Evolutionary conservation across 2,888 invertebrate species (phyloP).

Genomic region (Metellina segmentata): DNA sequence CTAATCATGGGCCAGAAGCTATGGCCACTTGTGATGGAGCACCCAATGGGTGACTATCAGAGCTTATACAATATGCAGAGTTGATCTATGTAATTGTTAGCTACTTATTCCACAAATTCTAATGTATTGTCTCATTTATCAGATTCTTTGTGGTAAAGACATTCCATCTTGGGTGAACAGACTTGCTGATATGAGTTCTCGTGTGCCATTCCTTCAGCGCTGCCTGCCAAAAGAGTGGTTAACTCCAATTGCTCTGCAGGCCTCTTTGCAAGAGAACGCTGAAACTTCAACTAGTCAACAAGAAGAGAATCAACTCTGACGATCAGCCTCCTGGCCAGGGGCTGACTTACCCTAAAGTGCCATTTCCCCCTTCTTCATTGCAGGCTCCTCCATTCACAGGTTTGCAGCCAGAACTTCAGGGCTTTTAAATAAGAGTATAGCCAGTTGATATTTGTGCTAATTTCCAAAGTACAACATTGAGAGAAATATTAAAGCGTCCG

Average conservation of each 20-base stretch:
- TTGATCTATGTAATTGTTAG: no score
- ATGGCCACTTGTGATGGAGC: no score
- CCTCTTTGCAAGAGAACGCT: constrained; percentile 82
- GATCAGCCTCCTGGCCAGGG: constrained; percentile 73
- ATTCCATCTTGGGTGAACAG: constrained; percentile 99
- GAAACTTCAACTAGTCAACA: constrained; percentile 64
- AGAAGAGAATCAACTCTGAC: constrained; percentile 71
- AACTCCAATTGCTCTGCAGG: constrained; percentile 96
- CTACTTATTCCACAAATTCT: no score
- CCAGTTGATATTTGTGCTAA: background rate
- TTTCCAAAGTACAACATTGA: constrained; percentile 13
- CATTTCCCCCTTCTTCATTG: constrained; percentile 39
- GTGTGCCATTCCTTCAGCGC: constrained; percentile 98
- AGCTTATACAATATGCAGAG: no score
- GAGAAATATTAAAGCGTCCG: background rate
- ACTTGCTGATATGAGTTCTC: constrained; percentile 97
- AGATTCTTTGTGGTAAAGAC: constrained; percentile 97
- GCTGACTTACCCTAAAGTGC: constrained; percentile 72
- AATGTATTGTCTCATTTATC: constrained; percentile 69
- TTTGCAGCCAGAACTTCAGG: constrained; percentile 21
- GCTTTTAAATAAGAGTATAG: background rate
- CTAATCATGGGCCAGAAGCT: no score
- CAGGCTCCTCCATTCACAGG: constrained; percentile 4
- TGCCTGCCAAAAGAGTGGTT: constrained; percentile 99
- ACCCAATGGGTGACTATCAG: no score